Conservation (phyloP, 2,888 invertebrate genomes). For the Heliconius ethilla region DNA sequence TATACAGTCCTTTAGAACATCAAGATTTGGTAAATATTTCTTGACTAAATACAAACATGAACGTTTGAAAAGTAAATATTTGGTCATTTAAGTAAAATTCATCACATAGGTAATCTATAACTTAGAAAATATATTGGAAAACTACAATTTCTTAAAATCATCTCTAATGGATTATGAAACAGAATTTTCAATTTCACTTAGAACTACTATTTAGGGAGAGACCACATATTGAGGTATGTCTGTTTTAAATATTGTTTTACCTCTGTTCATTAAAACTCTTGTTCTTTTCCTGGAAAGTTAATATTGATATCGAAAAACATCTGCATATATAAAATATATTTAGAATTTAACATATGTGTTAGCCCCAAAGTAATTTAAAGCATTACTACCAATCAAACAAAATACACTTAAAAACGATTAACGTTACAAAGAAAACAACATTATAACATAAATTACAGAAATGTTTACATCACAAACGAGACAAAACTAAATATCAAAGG, state of each 20-base stretch:
- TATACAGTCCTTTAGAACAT: too few relatives aligned
- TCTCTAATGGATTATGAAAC: too few relatives aligned
- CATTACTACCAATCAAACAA: background rate
- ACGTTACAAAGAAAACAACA: background rate
- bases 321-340: too few relatives aligned
- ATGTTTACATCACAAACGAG: slow-evolving; percentile 26
- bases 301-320: too few relatives aligned
- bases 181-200: too few relatives aligned
- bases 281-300: too few relatives aligned
- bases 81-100: background rate
- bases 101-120: background rate
- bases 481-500: slow-evolving; percentile 34
- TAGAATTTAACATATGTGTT: background rate
- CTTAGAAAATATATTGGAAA: background rate
- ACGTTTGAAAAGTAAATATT: background rate
- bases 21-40: background rate
- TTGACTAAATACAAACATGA: background rate
- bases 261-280: too few relatives aligned
- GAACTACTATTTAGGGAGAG: too few relatives aligned
- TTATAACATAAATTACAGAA: slow-evolving; percentile 22
- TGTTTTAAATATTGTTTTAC: too few relatives aligned
- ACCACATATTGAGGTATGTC: too few relatives aligned
- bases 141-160: background rate
- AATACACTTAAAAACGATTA: slow-evolving; percentile 7
- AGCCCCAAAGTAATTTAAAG: background rate